Conservation (phyloP, 2,797 vertebrate genomes). For the Chloroceryle inda region DNA sequence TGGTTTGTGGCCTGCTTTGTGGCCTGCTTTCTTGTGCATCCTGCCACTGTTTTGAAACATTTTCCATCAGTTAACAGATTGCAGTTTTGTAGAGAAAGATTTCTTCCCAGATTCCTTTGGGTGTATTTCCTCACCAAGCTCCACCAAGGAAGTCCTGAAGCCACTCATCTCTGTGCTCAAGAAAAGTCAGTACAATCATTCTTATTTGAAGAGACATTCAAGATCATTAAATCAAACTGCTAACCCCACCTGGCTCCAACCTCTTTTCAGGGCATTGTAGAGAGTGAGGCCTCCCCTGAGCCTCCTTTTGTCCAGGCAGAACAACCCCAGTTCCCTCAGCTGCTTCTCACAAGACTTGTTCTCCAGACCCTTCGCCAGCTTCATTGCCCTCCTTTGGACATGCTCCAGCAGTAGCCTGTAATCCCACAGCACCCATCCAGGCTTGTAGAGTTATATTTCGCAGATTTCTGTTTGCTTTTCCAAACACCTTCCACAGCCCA, state of each 20-base stretch:
- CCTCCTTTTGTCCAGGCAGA: not conserved
- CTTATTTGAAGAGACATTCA: not conserved
- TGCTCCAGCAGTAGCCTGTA: not conserved
- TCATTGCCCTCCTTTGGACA: not conserved
- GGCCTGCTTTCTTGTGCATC: not conserved
- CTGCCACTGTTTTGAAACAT: not conserved
- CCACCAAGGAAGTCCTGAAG: not conserved
- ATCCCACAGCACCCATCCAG: not conserved
- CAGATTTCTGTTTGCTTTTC: not conserved
- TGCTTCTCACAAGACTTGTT: not conserved
- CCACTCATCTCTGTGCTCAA: fast-evolving
- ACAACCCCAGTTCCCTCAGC: not conserved
- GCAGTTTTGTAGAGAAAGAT: not conserved
- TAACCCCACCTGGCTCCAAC: not conserved
- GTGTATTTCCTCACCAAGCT: not conserved
- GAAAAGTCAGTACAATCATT: not conserved
- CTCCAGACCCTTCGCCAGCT: not conserved
- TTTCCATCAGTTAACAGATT: not conserved
- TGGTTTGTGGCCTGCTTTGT: not conserved
- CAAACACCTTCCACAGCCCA: not conserved
- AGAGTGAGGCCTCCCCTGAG: not conserved
- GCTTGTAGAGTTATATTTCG: not conserved
- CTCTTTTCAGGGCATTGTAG: not conserved
- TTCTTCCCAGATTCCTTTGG: not conserved
- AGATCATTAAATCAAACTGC: not conserved